Evolutionary conservation across 2,113 vertebrate species (phyloP).

Genomic region (Climacteris rufus): DNA sequence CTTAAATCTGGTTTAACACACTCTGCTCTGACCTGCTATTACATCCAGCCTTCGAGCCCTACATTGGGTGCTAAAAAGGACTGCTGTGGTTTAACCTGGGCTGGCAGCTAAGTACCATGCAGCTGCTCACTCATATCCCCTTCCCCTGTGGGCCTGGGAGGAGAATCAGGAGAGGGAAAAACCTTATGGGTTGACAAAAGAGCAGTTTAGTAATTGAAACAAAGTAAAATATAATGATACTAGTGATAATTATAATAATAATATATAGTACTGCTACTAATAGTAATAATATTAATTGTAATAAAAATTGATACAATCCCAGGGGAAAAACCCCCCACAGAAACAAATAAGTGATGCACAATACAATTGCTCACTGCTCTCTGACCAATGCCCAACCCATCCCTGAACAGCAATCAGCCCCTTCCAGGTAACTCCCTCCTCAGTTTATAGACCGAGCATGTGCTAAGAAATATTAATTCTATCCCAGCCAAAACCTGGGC

Average conservation of each 20-base stretch:
- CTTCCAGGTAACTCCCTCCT: neutral
- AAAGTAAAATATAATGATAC: neutral
- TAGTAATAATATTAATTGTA: neutral
- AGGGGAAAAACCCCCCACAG: rapidly evolving
- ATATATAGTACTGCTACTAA: neutral
- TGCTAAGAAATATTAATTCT: neutral
- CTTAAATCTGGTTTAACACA: neutral
- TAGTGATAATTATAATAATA: too few species aligned
- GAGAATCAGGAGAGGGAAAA: neutral
- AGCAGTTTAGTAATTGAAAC: neutral
- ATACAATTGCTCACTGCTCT: neutral
- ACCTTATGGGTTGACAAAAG: neutral
- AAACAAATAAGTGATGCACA: neutral
- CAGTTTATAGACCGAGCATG: neutral
- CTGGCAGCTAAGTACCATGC: rapidly evolving
- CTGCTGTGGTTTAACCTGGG: neutral
- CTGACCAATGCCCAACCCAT: neutral
- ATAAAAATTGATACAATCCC: neutral
- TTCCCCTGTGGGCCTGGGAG: neutral
- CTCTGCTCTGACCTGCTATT: neutral
- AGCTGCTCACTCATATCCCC: neutral
- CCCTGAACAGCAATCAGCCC: neutral
- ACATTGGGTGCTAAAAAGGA: neutral
- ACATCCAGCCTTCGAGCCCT: neutral
- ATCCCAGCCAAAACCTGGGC: neutral